Evolutionary conservation across 2,888 invertebrate genomes (phyloP).

Genomic region (Polietes domitor): DNA sequence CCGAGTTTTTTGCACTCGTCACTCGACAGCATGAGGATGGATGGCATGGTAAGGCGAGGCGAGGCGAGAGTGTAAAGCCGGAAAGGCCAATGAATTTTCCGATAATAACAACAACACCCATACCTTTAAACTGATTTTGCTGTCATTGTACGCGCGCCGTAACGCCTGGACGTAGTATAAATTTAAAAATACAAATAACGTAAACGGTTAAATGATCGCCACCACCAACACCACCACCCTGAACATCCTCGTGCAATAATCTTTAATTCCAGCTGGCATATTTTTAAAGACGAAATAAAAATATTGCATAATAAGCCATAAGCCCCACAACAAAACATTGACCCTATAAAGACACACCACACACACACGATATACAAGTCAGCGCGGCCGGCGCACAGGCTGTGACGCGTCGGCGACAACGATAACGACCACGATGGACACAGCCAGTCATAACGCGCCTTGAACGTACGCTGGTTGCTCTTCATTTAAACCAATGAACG

Average conservation of each 20-base stretch:
- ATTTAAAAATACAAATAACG: slow-evolving; percentile 17
- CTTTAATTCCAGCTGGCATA: slow-evolving; percentile 13
- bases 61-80: background rate
- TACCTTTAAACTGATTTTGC: background rate
- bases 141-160: background rate
- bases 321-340: slow-evolving; percentile 46
- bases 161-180: background rate
- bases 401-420: background rate
- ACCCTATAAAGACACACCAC: slow-evolving; percentile 39
- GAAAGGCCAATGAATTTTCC: slow-evolving; percentile 44
- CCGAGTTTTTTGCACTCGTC: slow-evolving; percentile 66
- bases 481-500: background rate
- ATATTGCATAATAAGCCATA: slow-evolving; percentile 53
- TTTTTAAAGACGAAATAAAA: background rate
- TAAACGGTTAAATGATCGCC: background rate
- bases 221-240: too few species aligned
- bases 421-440: background rate
- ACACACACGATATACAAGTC: background rate
- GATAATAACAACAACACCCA: background rate
- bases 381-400: slow-evolving; percentile 4
- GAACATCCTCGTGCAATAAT: background rate
- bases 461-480: background rate
- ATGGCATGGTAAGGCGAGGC: too few species aligned
- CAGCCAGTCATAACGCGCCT: background rate
- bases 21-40: background rate